Evolutionary conservation across 2,888 invertebrate genomes (phyloP), one percentile per base, ranked within the genome.

Genomic region (Microctonus brassicae): DNA sequence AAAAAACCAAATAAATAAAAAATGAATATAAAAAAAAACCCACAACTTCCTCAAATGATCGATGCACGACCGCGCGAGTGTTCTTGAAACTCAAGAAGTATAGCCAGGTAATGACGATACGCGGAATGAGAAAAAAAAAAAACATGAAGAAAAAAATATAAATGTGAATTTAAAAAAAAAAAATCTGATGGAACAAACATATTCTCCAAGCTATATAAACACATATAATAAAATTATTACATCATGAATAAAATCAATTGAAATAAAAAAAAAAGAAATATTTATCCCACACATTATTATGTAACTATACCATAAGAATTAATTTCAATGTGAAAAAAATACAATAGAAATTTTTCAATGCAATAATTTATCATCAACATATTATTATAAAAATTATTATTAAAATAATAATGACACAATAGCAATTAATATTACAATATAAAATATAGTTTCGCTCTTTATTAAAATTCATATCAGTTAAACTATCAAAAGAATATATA

Each of bases 21-120:
- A 34, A 24, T 13, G 61, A 61, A 29, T n/a, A n/a, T n/a, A 42
- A 11, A 24, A 29, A 42, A 33, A 64, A 52, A 64, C 29, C 29
- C 52, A 52, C 20, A 52, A 64, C 47, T 64, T 52, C 47, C 26
- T 47, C 33, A 64, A 52, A 62, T 69, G 69, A 69, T 69, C 53
- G 62, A 69, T 69, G 69, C 26, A 42, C 55, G 13, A 34, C n/a
- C 24, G 68, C 24, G 53, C 34, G n/a, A 55, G 39, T 61, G 39
- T 60, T 62, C 62, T 53, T 53, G 53, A 69, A 62, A 62, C 58
- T 58, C 58, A 42, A 58, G 66, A 55, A 53, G 26, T 47, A 47
- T 47, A 26, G 62, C 20, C 42, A 33, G n/a, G 36, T 55, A 34
- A 55, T 55, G 34, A 22, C 60, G 33, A 53, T 62, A 61, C 62